Base-by-base conservation (phyloP, 2,113 vertebrate species). In the Gallinago undulata region DNA sequence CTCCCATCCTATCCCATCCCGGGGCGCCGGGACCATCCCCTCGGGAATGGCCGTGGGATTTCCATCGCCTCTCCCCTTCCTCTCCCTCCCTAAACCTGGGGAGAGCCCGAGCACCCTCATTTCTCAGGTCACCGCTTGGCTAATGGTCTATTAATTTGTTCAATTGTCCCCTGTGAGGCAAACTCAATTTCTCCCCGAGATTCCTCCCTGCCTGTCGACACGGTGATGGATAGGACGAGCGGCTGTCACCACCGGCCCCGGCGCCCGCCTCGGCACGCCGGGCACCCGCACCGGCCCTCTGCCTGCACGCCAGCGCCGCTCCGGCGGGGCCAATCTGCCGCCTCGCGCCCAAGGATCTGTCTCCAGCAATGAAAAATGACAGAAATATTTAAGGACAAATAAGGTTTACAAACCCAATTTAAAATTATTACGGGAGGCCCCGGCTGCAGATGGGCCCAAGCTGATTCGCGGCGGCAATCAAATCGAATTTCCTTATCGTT, bases 81-180 rank as follows among this genome's bases (percentile, higher is more conserved):
- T 79, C 59, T 47, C 60, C 63, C 82, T 76, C 60, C 60, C 35
- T 25, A 96, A 90, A 96, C 91, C 95, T 84, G 47, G 56, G 80
- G 87, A 51, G 83, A 94, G 89, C 76, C 78, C 51, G 28, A 94
- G 98, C 98, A 98, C 98, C 98, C 98, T 99, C 98, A 98, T 98
- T 99, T 99, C 98, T 98, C 98, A 99, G 99, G 99, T 99, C 99
- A 99, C 98, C 63, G 98, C 98, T 98, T 99, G 99, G 99, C 99
- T 99, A 99, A 99, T 99, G 99, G 98, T 98, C 99, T 99, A 99
- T 99, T 99, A 99, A 99, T 99, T 99, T 99, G 99, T 99, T 99
- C 98, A 98, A 93, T 98, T 98, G 98, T 99, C 98, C 98, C 98
- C 98, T 98, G 98, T 98, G 98, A 99, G 98, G 98, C 98, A 99